Conservation (phyloP, 2,113 vertebrate species). For the Tachycineta bicolor region DNA sequence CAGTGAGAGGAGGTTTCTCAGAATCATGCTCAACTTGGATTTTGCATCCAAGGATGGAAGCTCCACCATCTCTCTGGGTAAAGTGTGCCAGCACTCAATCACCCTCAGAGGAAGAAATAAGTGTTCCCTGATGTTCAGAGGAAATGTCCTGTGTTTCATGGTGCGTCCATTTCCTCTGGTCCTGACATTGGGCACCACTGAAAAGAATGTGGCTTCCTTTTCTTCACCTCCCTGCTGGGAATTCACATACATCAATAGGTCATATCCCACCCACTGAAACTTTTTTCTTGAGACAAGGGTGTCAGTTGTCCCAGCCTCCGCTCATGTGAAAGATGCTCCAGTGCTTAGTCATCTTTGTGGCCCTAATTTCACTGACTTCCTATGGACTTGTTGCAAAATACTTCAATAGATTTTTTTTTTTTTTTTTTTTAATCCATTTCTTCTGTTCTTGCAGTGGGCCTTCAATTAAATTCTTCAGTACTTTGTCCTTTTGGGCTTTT, state of each 20-base stretch:
- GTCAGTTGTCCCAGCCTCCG: neutral
- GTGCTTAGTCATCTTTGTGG: neutral
- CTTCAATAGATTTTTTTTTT: neutral
- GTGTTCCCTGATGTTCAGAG: neutral
- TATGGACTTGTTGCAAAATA: neutral
- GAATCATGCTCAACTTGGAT: neutral
- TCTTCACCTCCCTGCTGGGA: neutral
- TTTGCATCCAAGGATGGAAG: neutral
- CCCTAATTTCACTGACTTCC: neutral
- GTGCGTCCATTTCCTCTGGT: no score
- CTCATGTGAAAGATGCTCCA: neutral
- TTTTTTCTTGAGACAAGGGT: neutral
- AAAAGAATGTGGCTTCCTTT: neutral
- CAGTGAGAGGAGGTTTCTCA: neutral
- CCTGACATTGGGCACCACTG: neutral
- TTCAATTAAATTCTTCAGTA: neutral
- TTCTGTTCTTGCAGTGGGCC: neutral
- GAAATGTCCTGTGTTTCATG: neutral
- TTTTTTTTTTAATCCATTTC: neutral
- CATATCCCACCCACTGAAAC: accelerated
- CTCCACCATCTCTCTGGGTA: neutral
- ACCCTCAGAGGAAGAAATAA: neutral
- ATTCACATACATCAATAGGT: neutral
- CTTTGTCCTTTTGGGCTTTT: neutral
- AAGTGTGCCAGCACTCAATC: neutral